Base-by-base conservation (phyloP, 2,797 vertebrate genomes). In the Microhierax caerulescens region DNA sequence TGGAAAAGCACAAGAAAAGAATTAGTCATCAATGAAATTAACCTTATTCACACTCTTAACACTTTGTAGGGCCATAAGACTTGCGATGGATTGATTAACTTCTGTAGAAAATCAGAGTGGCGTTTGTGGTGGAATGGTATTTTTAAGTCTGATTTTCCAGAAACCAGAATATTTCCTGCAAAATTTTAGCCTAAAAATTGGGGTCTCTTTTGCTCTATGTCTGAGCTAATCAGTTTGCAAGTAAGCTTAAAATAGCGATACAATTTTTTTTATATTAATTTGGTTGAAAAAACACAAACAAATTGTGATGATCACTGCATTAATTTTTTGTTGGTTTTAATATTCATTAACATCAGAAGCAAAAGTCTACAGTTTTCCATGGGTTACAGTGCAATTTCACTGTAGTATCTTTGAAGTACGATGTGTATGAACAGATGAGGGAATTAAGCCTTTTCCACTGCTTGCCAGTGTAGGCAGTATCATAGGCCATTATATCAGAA, bases 401-500 rank as follows among this genome's bases (percentile, higher is more conserved):
- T 85, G 16, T 60, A 50, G 28, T 76, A 73, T 23, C 37, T 90
- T 77, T 86, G 72, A 80, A 92, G n/a, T 78, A 60, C 39, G 43
- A 48, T 84, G 41, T 63, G 39, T 79, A 36, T 57, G 56, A 94
- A 54, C n/a, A 74, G 2, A 48, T 28, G 60, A 90, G 48, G 89
- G 63, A 93, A 93, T 93, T 37, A 89, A 91, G 75, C 72, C 37
- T 88, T 77, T 90, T 75, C 37, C 9, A 45, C 22, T 88, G 39
- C 57, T 75, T 13, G 8, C 45, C 60, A 72, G 9, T 88, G 34
- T 28, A 92, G 48, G 32, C 45, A 88, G n/a, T 79, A 92, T 85
- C 39, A 82, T 57, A 90, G 59, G 69, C 85, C n/a, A 70, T 85
- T 89, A 95, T 96, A 78, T 96, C 95, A 95, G 96, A 93, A 95